Conservation (phyloP, 30 jellyfish, hydroid and myxozoan species). For the Chrysaora quinquecirrha region DNA sequence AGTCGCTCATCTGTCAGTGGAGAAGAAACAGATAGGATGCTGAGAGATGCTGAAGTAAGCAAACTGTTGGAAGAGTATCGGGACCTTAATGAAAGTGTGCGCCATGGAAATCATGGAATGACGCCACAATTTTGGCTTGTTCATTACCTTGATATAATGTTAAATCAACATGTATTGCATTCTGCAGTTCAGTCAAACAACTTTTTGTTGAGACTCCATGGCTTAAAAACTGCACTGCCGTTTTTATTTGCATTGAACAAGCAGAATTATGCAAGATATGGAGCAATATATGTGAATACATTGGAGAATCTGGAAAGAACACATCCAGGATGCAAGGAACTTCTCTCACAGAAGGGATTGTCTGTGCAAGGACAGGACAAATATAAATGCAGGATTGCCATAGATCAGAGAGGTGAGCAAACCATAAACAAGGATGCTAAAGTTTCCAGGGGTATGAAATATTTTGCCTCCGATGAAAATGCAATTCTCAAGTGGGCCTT, state of each 20-base stretch:
- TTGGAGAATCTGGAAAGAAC: constrained; percentile 10
- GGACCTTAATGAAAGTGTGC: constrained; percentile 23
- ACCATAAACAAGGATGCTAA: constrained; percentile 56
- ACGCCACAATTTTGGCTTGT: constrained; percentile 59
- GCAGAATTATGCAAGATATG: constrained; percentile 42
- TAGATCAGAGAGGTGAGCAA: constrained; percentile 44
- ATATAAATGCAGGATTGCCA: background rate
- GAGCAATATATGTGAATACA: constrained; percentile 23
- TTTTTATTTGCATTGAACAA: constrained; percentile 2
- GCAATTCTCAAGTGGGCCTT: constrained; percentile 55
- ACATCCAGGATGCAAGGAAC: constrained; percentile 17
- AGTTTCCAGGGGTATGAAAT: constrained; percentile 43
- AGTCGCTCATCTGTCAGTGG: constrained; percentile 19
- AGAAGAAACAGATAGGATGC: constrained; percentile 27
- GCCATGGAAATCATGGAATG: constrained; percentile 26
- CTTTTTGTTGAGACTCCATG: constrained; percentile 34
- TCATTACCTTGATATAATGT: constrained; percentile 32
- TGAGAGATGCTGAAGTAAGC: constrained; percentile 22
- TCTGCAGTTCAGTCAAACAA: constrained; percentile 40
- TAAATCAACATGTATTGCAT: constrained; percentile 30
- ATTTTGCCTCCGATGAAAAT: constrained; percentile 48
- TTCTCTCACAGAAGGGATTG: background rate
- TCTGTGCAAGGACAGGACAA: background rate
- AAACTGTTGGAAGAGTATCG: constrained; percentile 26
- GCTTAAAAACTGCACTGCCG: constrained; percentile 17